phyloP scores from a whole-genome alignment of 2,113 vertebrate genomes.

The Carassius gibelio region DNA sequence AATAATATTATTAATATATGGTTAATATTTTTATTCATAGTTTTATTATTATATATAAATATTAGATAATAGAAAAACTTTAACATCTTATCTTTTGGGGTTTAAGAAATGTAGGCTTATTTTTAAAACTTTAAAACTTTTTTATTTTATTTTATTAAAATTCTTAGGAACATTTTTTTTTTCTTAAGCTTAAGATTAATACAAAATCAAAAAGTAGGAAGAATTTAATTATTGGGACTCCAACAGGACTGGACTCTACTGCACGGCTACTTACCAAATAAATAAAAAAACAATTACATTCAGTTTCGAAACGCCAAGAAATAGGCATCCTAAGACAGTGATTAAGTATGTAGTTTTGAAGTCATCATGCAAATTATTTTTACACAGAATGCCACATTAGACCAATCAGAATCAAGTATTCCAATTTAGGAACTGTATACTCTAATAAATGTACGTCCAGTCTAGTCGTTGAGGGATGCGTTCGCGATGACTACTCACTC shows the following conservation, averaged over 20 bases:
- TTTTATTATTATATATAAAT: not conserved
- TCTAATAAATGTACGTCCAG: not conserved
- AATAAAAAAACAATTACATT: not conserved
- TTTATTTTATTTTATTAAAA: too few species aligned
- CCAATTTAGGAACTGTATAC: not conserved
- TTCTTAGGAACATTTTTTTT: not conserved
- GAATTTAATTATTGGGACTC: not conserved
- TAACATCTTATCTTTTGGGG: too few species aligned
- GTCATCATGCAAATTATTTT: not conserved
- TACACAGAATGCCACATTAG: not conserved
- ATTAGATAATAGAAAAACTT: too few species aligned
- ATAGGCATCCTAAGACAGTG: not conserved
- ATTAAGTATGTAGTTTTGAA: not conserved
- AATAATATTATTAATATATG: not conserved
- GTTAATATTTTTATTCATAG: not conserved
- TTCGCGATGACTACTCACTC: slow-evolving; percentile 63
- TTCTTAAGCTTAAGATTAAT: not conserved
- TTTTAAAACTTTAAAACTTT: too few species aligned
- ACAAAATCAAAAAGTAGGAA: not conserved
- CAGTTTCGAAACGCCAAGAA: not conserved
- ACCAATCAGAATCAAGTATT: not conserved
- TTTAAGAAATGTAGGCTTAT: too few species aligned
- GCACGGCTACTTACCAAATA: not conserved
- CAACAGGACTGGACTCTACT: not conserved
- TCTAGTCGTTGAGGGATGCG: not conserved